Evolutionary conservation across 2,113 vertebrate species (phyloP).

Genomic region (Pandion haliaetus): DNA sequence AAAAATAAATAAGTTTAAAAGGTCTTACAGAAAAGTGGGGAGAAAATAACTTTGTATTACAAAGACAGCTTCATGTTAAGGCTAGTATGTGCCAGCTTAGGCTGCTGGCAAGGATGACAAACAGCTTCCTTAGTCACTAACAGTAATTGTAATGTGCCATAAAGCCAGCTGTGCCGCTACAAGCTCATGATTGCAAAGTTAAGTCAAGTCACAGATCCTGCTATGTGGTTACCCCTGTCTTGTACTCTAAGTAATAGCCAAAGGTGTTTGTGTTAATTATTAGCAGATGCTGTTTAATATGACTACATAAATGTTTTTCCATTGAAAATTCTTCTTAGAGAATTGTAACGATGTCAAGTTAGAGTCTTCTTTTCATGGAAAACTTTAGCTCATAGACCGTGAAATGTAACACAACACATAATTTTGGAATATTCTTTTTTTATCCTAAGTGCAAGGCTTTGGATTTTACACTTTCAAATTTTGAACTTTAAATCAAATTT

Average conservation of each 20-base stretch:
- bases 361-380: not conserved
- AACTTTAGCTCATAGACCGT: not conserved
- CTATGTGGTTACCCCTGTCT: not conserved
- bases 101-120: not conserved
- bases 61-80: not conserved
- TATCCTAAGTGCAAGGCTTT: not conserved
- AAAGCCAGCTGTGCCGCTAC: not conserved
- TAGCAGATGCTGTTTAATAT: not conserved
- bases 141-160: not conserved
- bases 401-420: not conserved
- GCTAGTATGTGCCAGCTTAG: not conserved
- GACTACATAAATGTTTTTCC: not conserved
- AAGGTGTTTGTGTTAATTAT: not conserved
- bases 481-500: not conserved
- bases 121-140: not conserved
- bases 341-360: not conserved
- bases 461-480: not conserved
- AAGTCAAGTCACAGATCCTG: not conserved
- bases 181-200: not conserved
- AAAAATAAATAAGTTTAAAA: not conserved
- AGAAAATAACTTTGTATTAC: not conserved
- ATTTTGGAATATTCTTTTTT: not conserved
- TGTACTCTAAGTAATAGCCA: not conserved
- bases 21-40: not conserved
- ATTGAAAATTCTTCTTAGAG: not conserved